Percentiles rank a stretch among this genome's conserved stretches.
These are phyloP conservation scores for Luscinia luscinia DNA, from an alignment of 2,797 vertebrate genomes.

Conservation along the genomic window DNA sequence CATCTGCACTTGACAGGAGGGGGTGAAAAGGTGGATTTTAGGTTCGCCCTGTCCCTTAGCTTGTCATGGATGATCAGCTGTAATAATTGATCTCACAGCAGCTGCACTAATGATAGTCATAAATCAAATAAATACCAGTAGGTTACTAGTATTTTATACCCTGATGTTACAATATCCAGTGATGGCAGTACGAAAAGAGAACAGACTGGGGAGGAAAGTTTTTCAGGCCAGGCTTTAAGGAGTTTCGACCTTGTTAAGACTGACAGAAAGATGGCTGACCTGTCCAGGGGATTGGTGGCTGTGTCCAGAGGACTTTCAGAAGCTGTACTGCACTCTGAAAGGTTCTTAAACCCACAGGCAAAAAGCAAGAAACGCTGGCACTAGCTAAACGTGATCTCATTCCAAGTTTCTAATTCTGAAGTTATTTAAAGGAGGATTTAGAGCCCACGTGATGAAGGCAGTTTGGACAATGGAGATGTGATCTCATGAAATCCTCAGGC, in stretches of 20 bases:
- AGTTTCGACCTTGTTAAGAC: constrained; percentile 3
- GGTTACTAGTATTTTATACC: not conserved
- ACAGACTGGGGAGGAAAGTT: not conserved
- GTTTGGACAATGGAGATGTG: constrained; percentile 6
- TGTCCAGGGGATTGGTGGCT: not conserved
- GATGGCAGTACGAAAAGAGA: not conserved
- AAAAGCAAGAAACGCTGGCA: not conserved
- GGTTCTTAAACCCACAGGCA: not conserved
- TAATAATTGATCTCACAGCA: not conserved
- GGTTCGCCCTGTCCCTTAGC: not conserved
- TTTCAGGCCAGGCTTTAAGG: constrained; percentile 17
- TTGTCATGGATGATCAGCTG: not conserved
- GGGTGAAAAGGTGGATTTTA: not conserved
- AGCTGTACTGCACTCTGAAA: not conserved
- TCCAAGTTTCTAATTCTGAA: constrained; percentile 49
- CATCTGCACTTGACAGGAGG: not conserved
- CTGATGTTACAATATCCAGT: not conserved
- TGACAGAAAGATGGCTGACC: not conserved
- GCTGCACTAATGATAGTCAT: not conserved
- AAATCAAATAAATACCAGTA: not conserved
- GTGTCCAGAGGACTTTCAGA: not conserved
- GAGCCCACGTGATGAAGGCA: constrained; percentile 28
- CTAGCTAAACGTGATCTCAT: not conserved
- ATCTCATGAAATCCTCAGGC: constrained; percentile 11
- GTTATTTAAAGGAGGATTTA: constrained; percentile 54